Base-by-base conservation (phyloP, 2,113 vertebrate species). In the Miniopterus natalensis region DNA sequence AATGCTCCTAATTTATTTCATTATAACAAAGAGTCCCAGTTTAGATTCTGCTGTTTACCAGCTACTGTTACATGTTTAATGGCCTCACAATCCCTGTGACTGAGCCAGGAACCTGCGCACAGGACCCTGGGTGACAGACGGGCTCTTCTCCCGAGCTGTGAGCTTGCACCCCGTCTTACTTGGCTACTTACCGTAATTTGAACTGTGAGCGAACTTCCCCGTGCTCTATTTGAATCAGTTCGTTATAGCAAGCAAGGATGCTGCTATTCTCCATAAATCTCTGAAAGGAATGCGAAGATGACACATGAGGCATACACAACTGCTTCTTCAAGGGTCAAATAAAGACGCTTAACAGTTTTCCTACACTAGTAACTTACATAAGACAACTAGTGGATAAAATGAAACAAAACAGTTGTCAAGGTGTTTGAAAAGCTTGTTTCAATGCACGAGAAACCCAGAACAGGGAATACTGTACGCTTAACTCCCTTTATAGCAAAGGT, bases 141-240 rank as follows among this genome's bases (percentile, higher is more conserved):
- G 55, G 51, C 73, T 77, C 49, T 84, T 93, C n/a, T 79, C 45
- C 23, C 17, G 53, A 70, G 71, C 1, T 13, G 6, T 51, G 49
- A 93, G 29, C 10, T 55, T 1, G 0, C 15, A 12, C 55, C 57
- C 68, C 20, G 3, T 12, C 71, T 97, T 80, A 66, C 21, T 53
- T 66, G 88, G 97, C 27, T 92, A 98, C 98, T 1, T 99, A 99
- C 99, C 99, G 99, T 98, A 99, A 98, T 98, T 99, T 99, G 98
- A 99, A 99, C 97, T 99, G 99, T 96, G 99, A 99, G 92, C 98
- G 98, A 96, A 99, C 99, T 97, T 99, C 99, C 63, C 99, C 99
- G 0, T 99, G 99, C 95, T 99, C 99, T 95, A 99, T 98, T 98
- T 99, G 99, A 90, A 99, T 86, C 97, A 99, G 98, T 97, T 99